phyloP scores from a whole-genome alignment of 2,888 invertebrate species.

The Xestia ashworthii region DNA sequence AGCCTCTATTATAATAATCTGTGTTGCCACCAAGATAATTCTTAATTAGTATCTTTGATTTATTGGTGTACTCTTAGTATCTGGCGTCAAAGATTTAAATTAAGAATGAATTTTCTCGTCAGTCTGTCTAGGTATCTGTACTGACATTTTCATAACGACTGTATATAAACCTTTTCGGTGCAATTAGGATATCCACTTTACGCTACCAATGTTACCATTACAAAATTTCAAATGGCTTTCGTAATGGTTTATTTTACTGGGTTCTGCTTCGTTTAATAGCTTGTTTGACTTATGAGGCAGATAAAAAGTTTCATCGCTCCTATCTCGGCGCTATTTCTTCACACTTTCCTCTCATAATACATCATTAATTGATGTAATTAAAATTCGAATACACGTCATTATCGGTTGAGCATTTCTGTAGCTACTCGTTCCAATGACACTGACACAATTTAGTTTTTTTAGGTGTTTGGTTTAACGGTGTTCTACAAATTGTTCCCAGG shows the following conservation, averaged over 20 bases:
- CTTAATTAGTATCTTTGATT: slow-evolving; percentile 72
- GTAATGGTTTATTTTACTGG: slow-evolving; percentile 54
- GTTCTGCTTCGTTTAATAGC: slow-evolving; percentile 40
- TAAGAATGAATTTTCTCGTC: slow-evolving; percentile 23
- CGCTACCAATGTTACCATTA: slow-evolving; percentile 37
- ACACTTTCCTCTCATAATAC: slow-evolving; percentile 26
- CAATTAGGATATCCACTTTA: slow-evolving; percentile 43
- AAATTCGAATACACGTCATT: slow-evolving; percentile 46
- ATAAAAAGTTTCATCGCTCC: slow-evolving; percentile 48
- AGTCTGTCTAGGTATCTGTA: slow-evolving; percentile 10
- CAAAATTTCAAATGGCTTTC: slow-evolving; percentile 48
- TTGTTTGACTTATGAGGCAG: slow-evolving; percentile 47
- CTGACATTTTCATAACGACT: slow-evolving; percentile 30
- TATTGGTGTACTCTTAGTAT: slow-evolving; percentile 53
- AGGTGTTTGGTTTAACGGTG: slow-evolving; percentile 76
- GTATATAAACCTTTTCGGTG: slow-evolving; percentile 23
- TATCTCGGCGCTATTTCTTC: slow-evolving; percentile 26
- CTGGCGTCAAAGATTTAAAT: slow-evolving; percentile 36
- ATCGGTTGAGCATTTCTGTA: slow-evolving; percentile 25
- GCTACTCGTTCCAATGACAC: slow-evolving; percentile 60
- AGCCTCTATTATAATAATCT: slow-evolving; percentile 76
- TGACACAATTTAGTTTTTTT: slow-evolving; percentile 74
- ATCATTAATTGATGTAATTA: slow-evolving; percentile 55
- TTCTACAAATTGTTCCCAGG: slow-evolving; percentile 58
- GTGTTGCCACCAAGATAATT: slow-evolving; percentile 69